phyloP scores from a whole-genome alignment of 1,140 invertebrate genomes.

The Drosophila dunni region DNA sequence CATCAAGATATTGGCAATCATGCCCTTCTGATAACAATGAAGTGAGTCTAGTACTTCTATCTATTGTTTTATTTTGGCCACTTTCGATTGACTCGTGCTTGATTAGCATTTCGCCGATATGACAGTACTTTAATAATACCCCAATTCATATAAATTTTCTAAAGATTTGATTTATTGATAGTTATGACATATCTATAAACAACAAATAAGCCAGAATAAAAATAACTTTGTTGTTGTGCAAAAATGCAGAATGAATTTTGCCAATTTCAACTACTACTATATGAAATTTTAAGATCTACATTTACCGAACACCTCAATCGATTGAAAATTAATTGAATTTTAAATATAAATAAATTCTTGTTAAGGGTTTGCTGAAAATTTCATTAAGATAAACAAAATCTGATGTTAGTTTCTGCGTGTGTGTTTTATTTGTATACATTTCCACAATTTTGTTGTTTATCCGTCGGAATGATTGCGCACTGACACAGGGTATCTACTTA shows the following conservation, averaged over 20 bases:
- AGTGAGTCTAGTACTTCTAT: conserved; percentile 1
- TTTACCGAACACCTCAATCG: neutral
- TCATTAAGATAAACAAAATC: conserved; percentile 3
- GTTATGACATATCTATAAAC: neutral
- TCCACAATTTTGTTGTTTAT: neutral
- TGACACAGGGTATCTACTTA: neutral
- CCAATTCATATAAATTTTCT: neutral
- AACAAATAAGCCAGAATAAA: too few relatives aligned
- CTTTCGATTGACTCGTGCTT: conserved; percentile 1
- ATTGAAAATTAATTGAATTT: conserved; percentile 15
- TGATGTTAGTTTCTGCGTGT: neutral
- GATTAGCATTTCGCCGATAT: conserved; percentile 22
- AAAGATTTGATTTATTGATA: neutral
- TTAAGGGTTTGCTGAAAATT: conserved; percentile 4
- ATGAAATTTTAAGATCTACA: neutral
- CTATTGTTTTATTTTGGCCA: conserved; percentile 10
- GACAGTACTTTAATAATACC: neutral
- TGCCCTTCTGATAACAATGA: conserved; percentile 26
- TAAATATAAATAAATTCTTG: conserved; percentile 9
- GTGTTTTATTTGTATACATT: neutral
- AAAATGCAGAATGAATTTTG: neutral
- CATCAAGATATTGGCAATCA: conserved; percentile 53
- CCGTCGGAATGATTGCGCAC: neutral
- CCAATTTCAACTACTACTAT: neutral
- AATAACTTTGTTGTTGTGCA: too few relatives aligned